These are phyloP conservation scores for Periplaneta americana DNA, from an alignment of 1,140 invertebrate species.

Conservation along the genomic window DNA sequence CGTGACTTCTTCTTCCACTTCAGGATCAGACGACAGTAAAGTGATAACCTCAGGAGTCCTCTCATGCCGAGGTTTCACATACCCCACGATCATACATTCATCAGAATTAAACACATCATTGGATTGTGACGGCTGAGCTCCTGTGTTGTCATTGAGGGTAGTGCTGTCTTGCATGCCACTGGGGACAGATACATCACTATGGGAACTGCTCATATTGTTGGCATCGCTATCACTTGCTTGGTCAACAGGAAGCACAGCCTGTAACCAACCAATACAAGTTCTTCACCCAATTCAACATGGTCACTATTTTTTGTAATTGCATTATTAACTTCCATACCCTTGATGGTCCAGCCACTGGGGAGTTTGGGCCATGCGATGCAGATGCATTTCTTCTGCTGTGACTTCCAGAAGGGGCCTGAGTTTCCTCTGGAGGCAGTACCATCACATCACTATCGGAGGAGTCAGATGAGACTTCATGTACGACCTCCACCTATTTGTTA, in stretches of 20 bases:
- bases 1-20: neutral
- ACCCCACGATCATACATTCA: slow-evolving; percentile 36
- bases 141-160: neutral
- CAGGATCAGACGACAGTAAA: slow-evolving; percentile 16
- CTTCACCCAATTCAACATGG: neutral
- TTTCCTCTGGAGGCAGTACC: slow-evolving; percentile 31
- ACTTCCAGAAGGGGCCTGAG: slow-evolving; percentile 18
- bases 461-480: neutral
- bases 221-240: neutral
- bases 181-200: neutral
- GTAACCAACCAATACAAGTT: neutral
- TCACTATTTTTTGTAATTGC: neutral
- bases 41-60: slow-evolving; percentile 48
- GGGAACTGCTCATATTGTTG: neutral
- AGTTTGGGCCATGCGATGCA: neutral
- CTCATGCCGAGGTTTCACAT: slow-evolving; percentile 45
- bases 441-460: neutral
- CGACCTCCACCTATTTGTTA: neutral
- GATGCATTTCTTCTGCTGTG: neutral
- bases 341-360: neutral
- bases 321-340: neutral
- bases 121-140: slow-evolving; percentile 17
- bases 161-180: neutral
- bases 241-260: neutral
- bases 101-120: slow-evolving; percentile 23